Conservation (phyloP, 2,888 invertebrate species). For the Acrobasis repandana region DNA sequence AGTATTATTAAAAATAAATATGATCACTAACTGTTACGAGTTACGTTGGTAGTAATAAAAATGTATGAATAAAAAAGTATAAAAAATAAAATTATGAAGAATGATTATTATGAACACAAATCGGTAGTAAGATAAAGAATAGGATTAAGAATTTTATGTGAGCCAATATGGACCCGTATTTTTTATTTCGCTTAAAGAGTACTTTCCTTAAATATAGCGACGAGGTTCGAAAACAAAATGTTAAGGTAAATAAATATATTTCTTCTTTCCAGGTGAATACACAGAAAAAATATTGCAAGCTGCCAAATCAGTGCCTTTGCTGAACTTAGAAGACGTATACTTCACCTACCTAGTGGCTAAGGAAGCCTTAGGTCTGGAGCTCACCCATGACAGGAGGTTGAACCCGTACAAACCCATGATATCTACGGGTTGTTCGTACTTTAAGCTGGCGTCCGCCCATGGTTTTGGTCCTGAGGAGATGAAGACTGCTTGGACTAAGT, state of each 20-base stretch:
- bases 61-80: no score
- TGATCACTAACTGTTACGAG: no score
- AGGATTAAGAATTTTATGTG: no score
- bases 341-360: conserved; percentile 87
- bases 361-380: conserved; percentile 68
- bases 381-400: conserved; percentile 83
- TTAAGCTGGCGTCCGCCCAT: conserved; percentile 52
- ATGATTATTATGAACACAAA: no score
- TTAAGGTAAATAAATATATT: not conserved
- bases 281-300: conserved; percentile 70
- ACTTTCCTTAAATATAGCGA: no score
- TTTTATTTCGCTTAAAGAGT: no score
- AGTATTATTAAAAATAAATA: no score
- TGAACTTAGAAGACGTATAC: conserved; percentile 88
- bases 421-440: conserved; percentile 48
- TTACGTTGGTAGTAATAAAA: no score
- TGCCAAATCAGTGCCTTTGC: conserved; percentile 80
- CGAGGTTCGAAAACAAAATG: no score
- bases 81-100: no score
- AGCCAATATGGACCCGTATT: no score
- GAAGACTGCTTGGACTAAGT: conserved; percentile 43
- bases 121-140: no score
- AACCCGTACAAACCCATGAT: conserved; percentile 53
- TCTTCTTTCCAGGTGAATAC: conserved; percentile 54
- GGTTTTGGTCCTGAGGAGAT: conserved; percentile 52